Conservation (phyloP, 2,113 vertebrate genomes). For the Pteronura brasiliensis region DNA sequence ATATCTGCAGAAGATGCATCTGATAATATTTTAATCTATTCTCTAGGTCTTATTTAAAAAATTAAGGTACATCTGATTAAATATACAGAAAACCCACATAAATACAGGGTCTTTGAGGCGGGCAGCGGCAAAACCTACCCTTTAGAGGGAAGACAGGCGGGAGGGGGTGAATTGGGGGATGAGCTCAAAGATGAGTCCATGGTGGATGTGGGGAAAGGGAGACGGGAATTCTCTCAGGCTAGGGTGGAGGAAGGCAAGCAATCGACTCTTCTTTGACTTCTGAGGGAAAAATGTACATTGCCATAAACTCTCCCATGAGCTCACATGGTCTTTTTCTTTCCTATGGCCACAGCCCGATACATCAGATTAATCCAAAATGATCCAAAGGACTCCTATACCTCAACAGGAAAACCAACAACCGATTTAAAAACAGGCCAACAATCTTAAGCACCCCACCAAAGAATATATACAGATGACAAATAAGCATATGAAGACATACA, state of each 20-base stretch:
- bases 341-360: not conserved
- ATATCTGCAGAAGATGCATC: not conserved
- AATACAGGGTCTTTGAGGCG: not conserved
- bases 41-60: not conserved
- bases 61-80: not conserved
- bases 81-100: not conserved
- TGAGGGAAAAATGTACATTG: not conserved
- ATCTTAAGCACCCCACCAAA: not conserved
- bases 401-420: not conserved
- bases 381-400: not conserved
- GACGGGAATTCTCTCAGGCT: not conserved
- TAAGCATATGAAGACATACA: not conserved
- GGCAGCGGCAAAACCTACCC: not conserved
- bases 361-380: not conserved
- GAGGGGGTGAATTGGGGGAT: not conserved
- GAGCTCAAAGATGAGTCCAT: not conserved
- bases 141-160: not conserved
- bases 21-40: not conserved
- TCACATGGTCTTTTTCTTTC: not conserved
- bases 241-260: not conserved
- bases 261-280: not conserved
- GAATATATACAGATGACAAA: not conserved
- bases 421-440: not conserved
- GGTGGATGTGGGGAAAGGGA: not conserved
- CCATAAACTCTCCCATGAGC: not conserved